Evolutionary conservation across 2,113 vertebrate species (phyloP).

Genomic region (Myotis davidii): DNA sequence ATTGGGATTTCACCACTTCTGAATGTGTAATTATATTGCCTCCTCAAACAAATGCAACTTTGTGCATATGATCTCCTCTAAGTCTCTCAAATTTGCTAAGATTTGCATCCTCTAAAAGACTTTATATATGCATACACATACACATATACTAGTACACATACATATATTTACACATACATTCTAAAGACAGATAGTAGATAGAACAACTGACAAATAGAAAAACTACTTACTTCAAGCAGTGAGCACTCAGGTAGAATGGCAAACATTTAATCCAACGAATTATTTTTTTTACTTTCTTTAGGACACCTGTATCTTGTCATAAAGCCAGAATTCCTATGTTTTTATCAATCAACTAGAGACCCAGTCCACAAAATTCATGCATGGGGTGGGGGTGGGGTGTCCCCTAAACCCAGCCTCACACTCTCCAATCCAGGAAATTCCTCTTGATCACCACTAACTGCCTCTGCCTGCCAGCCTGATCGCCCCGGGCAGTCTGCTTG

Average conservation of each 20-base stretch:
- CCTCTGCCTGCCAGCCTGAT: no score
- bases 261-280: not conserved
- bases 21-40: not conserved
- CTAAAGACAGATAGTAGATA: not conserved
- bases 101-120: not conserved
- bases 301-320: not conserved
- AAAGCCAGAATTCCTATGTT: not conserved
- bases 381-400: no score
- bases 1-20: constrained; percentile 21
- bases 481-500: no score
- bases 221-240: not conserved
- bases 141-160: no score
- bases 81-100: not conserved
- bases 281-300: constrained; percentile 28
- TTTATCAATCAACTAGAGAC: not conserved
- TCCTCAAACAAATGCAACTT: constrained; percentile 1
- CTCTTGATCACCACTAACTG: no score
- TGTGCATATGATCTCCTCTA: not conserved
- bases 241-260: not conserved
- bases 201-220: not conserved
- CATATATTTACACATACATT: not conserved
- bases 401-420: no score
- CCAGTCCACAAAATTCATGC: no score
- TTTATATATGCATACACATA: not conserved
- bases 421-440: no score